Percentiles rank a stretch among this genome's conserved stretches.
Conservation (phyloP, 2,888 invertebrate species). For the Epinotia ramella region DNA sequence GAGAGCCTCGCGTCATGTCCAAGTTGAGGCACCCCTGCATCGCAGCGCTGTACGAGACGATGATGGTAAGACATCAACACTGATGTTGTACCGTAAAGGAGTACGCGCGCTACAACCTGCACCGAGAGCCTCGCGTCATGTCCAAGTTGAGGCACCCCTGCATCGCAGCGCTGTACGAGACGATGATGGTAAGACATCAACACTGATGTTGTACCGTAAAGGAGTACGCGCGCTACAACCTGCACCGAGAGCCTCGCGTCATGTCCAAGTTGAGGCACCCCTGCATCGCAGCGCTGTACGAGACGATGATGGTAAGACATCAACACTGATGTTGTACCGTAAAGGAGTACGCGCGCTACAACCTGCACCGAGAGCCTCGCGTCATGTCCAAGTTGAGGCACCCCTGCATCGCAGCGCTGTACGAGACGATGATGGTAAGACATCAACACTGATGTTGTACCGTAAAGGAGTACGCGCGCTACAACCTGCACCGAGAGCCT, state of each 20-base stretch:
- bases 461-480: no score
- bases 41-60: constrained; percentile 89
- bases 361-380: no score
- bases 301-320: constrained; percentile 86
- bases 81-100: constrained; percentile 65
- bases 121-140: constrained; percentile 90
- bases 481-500: no score
- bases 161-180: constrained; percentile 90
- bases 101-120: constrained; percentile 89
- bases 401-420: no score
- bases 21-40: constrained; percentile 90
- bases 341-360: no score
- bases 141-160: constrained; percentile 89
- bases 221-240: constrained; percentile 89
- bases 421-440: no score
- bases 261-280: constrained; percentile 90
- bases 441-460: no score
- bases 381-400: no score
- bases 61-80: constrained; percentile 78
- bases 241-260: constrained; percentile 89
- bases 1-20: constrained; percentile 90
- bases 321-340: no score
- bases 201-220: no score
- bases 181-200: constrained; percentile 83
- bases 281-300: constrained; percentile 89